Evolutionary conservation across 1,140 invertebrate genomes (phyloP).

Genomic region (Pseudobourletiella spinata): DNA sequence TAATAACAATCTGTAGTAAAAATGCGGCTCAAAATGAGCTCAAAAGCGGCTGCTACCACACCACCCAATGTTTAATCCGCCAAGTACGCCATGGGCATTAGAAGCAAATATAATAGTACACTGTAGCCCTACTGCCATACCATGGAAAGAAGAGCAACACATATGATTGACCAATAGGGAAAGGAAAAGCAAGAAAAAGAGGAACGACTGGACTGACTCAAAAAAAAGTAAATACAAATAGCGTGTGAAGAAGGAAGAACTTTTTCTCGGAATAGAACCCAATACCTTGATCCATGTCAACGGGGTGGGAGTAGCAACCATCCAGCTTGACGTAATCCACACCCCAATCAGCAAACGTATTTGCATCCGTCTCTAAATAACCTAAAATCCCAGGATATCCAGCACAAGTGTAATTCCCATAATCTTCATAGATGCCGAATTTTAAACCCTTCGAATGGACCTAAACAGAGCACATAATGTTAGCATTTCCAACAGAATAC

Average conservation of each 20-base stretch:
- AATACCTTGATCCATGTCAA: slow-evolving; percentile 67
- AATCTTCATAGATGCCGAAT: slow-evolving; percentile 96
- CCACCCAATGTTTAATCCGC: no score
- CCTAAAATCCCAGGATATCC: slow-evolving; percentile 90
- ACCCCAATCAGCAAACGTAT: slow-evolving; percentile 91
- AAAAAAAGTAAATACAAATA: neutral
- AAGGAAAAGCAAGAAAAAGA: neutral
- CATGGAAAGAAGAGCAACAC: neutral
- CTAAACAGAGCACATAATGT: slow-evolving; percentile 47
- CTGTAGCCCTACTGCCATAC: neutral
- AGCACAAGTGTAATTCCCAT: slow-evolving; percentile 87
- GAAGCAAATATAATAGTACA: neutral
- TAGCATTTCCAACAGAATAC: neutral
- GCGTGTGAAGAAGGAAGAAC: neutral
- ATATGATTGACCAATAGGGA: neutral
- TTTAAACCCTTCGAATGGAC: slow-evolving; percentile 87
- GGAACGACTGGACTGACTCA: neutral
- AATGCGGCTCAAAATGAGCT: neutral
- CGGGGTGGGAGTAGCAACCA: slow-evolving; percentile 79
- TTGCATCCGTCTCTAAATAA: slow-evolving; percentile 72
- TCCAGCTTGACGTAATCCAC: slow-evolving; percentile 96
- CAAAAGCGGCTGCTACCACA: neutral
- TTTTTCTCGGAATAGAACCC: slow-evolving; percentile 9
- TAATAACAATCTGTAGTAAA: neutral
- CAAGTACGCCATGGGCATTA: neutral